Conservation (phyloP, 2,888 invertebrate genomes). For the Ophion costatus region DNA sequence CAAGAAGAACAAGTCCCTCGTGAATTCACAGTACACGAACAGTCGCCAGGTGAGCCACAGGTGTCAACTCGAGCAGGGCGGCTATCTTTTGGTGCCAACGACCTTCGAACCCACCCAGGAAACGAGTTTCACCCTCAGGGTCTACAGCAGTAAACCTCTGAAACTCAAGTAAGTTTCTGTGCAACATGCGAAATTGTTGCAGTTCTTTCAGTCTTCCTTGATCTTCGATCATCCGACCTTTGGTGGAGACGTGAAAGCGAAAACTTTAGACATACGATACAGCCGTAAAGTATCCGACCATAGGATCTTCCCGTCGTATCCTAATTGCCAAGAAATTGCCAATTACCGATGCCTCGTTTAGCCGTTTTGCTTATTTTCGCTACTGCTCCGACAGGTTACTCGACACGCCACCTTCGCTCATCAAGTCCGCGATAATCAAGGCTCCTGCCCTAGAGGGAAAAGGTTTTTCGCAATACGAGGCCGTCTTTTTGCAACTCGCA, state of each 20-base stretch:
- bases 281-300: not conserved
- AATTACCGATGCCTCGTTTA: slow-evolving; percentile 9
- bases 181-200: not conserved
- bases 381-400: slow-evolving; percentile 82
- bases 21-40: slow-evolving; percentile 96
- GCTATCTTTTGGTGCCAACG: slow-evolving; percentile 94
- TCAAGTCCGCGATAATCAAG: slow-evolving; percentile 91
- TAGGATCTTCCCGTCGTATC: not conserved
- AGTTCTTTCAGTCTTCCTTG: no score
- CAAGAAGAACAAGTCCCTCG: slow-evolving; percentile 93
- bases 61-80: slow-evolving; percentile 91
- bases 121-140: slow-evolving; percentile 93
- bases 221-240: no score
- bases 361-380: slow-evolving; percentile 61
- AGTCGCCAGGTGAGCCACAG: slow-evolving; percentile 94
- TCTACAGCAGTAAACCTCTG: slow-evolving; percentile 91
- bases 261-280: not conserved
- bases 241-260: not conserved
- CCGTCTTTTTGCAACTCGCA: slow-evolving; percentile 94
- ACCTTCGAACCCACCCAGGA: slow-evolving; percentile 96
- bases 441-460: slow-evolving; percentile 90
- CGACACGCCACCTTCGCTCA: slow-evolving; percentile 87
- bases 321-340: slow-evolving; percentile 70
- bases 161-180: slow-evolving; percentile 88
- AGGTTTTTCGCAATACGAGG: slow-evolving; percentile 93